These are phyloP conservation scores for Rhinophrynus dorsalis DNA, from an alignment of 2,797 vertebrate genomes.

Conservation along the genomic window DNA sequence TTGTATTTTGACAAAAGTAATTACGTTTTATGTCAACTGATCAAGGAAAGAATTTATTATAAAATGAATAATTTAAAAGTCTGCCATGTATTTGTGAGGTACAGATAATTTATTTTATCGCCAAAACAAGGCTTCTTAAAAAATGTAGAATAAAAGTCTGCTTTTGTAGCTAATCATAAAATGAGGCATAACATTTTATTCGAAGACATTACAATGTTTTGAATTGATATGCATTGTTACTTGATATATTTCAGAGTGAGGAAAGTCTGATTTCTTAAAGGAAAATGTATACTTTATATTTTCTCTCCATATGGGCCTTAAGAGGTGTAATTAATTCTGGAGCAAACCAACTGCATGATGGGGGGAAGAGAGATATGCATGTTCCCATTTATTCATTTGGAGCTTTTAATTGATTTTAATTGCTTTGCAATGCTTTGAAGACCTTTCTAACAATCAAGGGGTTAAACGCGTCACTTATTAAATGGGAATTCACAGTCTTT, in stretches of 20 bases:
- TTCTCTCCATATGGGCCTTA: no score
- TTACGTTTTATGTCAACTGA: constrained; percentile 37
- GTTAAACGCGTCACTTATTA: no score
- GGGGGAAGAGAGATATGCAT: no score
- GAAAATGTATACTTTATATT: no score
- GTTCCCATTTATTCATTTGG: no score
- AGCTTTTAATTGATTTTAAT: no score
- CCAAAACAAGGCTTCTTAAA: constrained; percentile 4
- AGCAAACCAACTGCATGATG: no score
- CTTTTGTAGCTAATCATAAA: constrained; percentile 8
- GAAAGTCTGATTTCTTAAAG: no score
- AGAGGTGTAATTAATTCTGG: no score
- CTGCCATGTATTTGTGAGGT: constrained; percentile 1
- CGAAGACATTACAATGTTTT: neutral
- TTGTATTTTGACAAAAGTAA: constrained; percentile 41
- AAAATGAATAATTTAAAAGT: constrained; percentile 31
- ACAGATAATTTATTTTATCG: constrained; percentile 3
- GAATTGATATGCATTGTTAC: neutral
- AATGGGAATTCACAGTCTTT: no score
- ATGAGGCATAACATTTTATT: neutral
- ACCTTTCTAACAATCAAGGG: no score
- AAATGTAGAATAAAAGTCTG: neutral
- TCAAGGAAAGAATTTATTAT: constrained; percentile 33
- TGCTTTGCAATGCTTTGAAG: no score
- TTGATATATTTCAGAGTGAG: neutral